Percentiles rank a stretch among this genome's conserved stretches.
phyloP scores from a whole-genome alignment of 2,113 vertebrate genomes.

The Rhizomys pruinosus region DNA sequence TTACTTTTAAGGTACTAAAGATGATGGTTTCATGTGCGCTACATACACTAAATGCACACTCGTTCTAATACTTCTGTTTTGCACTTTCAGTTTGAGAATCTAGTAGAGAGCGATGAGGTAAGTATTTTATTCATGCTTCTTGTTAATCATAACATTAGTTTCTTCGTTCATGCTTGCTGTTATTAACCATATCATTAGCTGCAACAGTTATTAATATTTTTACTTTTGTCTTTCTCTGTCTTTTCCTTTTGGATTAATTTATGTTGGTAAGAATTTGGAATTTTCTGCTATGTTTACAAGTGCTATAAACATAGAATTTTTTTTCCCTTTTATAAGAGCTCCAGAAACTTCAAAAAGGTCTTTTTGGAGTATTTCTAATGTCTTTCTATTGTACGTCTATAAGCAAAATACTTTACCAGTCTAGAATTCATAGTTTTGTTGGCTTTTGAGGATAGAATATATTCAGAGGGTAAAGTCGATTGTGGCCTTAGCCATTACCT shows the following conservation, averaged over 20 bases:
- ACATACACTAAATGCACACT: neutral
- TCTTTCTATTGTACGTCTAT: neutral
- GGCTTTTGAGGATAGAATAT: neutral
- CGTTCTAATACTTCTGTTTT: slow-evolving; percentile 55
- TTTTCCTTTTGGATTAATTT: slow-evolving; percentile 48
- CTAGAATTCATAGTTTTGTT: neutral
- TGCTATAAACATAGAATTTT: neutral
- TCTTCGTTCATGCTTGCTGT: neutral
- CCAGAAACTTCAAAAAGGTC: neutral
- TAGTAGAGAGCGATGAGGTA: slow-evolving; percentile 92
- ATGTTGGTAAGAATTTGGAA: slow-evolving; percentile 33
- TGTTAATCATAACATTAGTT: neutral
- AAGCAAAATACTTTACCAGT: neutral
- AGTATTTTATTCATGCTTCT: slow-evolving; percentile 70
- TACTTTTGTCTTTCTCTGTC: neutral
- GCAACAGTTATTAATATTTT: neutral
- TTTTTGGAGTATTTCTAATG: neutral
- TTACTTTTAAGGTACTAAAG: neutral
- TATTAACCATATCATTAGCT: neutral
- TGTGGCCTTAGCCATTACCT: slow-evolving; percentile 6
- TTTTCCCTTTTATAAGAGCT: slow-evolving; percentile 25
- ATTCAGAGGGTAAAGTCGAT: neutral
- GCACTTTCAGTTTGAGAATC: slow-evolving; percentile 90
- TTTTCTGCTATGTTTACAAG: neutral
- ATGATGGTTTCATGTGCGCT: neutral